Base-by-base conservation (phyloP, 2,888 invertebrate species). In the Steinernema hermaphroditum region DNA sequence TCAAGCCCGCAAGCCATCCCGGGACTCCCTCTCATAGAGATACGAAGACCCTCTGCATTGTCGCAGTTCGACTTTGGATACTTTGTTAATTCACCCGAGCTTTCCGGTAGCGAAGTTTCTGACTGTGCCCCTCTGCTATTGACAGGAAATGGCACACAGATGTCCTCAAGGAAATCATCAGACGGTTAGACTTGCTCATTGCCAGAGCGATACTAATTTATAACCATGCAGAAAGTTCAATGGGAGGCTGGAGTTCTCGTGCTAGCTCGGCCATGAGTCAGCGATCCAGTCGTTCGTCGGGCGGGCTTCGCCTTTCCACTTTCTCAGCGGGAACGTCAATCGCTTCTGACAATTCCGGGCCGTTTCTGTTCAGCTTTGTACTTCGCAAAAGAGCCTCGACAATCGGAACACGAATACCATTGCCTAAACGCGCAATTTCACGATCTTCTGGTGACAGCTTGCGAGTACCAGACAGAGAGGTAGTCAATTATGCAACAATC, bases 41-140 rank as follows among this genome's bases (percentile, higher is more conserved):
- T 85, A 57, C 76, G 85, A 24, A 75, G 85, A 8, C 85, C 85
- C 14, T 84, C 84, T 16, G 85, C 85, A 4, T 72, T 85, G 32
- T 83, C 84, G 6, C 85, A 86, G 72, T 86, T 85, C 69, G 85
- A 85, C 69, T 86, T 86, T 57, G 85, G 85, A 2, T 85, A 85
- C 75, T 85, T 84, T 74, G 85, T 86, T 43, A 85, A 86, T 57
- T 84, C 85, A 8, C 86, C 85, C 8, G 85, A 85, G 16, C 70
- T 79, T 16, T 75, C 75, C 32, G 82, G 81, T 4, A 72, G 62
- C 41, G 29, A 83, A 41, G 83, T 78, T 4, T 83, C 83, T 34
- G 85, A 85, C 72, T 85, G 85, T 70, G 85, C 85, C 1, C 85
- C 85, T 16, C 76, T 85, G 22, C 74, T 85, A 32, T 73, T 83